Conservation (phyloP, 2,797 vertebrate genomes). For the Eulemur coronatus region DNA sequence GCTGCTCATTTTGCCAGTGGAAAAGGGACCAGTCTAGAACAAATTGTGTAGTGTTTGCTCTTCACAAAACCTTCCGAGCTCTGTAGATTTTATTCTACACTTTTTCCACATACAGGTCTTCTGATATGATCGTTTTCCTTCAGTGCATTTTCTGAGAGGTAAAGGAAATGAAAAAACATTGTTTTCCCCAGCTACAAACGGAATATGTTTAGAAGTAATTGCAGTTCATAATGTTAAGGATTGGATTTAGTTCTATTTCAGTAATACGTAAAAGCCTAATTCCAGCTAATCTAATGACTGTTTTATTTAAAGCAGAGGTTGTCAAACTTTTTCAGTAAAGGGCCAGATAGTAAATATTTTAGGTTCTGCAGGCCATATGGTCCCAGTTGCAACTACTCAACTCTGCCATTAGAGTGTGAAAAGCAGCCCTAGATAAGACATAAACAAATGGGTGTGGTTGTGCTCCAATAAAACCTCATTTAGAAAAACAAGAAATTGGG, state of each 20-base stretch:
- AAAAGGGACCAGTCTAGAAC: fast-evolving
- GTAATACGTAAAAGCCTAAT: not conserved
- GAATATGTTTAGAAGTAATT: not conserved
- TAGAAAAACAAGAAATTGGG: not conserved
- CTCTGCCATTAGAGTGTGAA: not conserved
- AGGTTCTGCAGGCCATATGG: not conserved
- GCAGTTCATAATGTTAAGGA: not conserved
- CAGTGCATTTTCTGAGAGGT: not conserved
- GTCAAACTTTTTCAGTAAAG: not conserved
- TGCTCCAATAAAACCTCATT: not conserved
- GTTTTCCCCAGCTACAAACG: not conserved
- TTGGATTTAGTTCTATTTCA: not conserved
- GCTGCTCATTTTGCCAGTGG: not conserved
- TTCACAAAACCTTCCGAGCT: not conserved
- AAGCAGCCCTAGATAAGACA: not conserved
- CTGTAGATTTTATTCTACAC: not conserved
- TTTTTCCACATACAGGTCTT: not conserved
- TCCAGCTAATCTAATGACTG: not conserved
- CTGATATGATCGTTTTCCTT: not conserved
- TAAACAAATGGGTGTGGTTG: not conserved
- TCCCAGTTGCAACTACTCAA: not conserved
- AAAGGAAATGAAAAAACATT: not conserved
- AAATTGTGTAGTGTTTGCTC: not conserved
- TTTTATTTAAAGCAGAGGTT: not conserved
- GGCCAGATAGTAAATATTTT: not conserved